These are phyloP conservation scores for Phoeniculus purpureus DNA, from an alignment of 2,797 vertebrate species.

Conservation along the genomic window DNA sequence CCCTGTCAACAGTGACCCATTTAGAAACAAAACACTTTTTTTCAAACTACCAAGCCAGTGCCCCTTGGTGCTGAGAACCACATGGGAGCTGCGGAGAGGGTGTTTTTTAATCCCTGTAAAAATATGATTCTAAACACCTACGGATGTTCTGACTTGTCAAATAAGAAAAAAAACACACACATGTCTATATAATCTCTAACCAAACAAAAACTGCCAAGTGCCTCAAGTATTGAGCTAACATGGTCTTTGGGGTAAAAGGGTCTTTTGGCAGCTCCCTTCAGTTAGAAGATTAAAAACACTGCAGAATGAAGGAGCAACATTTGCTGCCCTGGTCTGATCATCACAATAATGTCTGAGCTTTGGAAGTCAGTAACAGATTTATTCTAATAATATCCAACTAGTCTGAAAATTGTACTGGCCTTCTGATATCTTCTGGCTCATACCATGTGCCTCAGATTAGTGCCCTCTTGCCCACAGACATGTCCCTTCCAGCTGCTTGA, in stretches of 20 bases:
- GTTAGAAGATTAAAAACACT: not conserved
- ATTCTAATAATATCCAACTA: not conserved
- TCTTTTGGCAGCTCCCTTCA: not conserved
- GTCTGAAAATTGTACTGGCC: not conserved
- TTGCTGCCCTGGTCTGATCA: not conserved
- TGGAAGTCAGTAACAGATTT: not conserved
- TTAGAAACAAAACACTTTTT: not conserved
- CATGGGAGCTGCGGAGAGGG: not conserved
- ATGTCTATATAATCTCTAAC: not conserved
- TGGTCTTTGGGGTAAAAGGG: not conserved
- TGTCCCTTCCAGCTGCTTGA: not conserved
- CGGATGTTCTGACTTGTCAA: not conserved
- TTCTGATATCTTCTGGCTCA: not conserved
- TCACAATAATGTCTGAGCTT: not conserved
- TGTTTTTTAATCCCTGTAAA: not conserved
- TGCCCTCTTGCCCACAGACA: not conserved
- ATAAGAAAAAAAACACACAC: not conserved
- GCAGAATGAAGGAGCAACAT: not conserved
- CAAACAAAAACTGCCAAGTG: not conserved
- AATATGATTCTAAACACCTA: not conserved
- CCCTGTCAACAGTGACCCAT: not conserved
- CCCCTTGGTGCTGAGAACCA: not conserved
- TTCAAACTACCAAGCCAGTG: not conserved
- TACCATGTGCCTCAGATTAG: accelerated
- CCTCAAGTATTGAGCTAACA: not conserved